Base-by-base conservation (phyloP, 1,140 invertebrate genomes). In the Drosophila nebulosa region DNA sequence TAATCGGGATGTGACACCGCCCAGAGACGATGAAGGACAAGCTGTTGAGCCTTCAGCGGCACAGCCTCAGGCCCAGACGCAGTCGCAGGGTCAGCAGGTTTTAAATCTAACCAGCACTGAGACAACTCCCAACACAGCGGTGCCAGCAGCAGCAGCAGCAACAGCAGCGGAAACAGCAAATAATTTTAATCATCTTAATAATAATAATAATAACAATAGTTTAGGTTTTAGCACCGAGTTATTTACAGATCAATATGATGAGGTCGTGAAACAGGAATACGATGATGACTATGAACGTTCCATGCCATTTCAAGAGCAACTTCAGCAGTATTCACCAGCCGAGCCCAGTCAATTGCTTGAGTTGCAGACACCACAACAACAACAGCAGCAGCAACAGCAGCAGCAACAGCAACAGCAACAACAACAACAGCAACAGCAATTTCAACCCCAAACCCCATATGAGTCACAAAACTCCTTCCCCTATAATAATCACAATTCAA, bases 191-290 rank as follows among this genome's bases (percentile, higher is more conserved):
- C 50, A 32, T 39, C 68, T 59, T 56, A 74, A 63, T 32, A 77
- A 67, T 30, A 83, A 56, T 39, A 83, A 75, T 60, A 72, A 71
- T 46, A 79, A 55, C 56, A 67, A 55, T 27, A 67, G 56, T 0
- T 61, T 83, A 50, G 72, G 72, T 58, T 90, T 88, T 36, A 90
- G 63, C 70, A 83, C 86, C 5, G 86, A 90, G 69, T 59, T 90
- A n/a, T 90, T 90, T 14, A 86, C 78, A 9, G 86, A 90, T 68
- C 78, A 90, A 53, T 90, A 90, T 24, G 86, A 90, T 14, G 86
- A 86, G 22, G 70, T 72, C 22, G 76, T 88, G 16, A 86, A 86
- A 36, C 83, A 88, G 30, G 83, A 86, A 46, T 86, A 83, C 36
- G 81, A 86, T 24, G 83, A 88, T 14, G 81, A 86, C n/a, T 83